Percentiles rank a stretch among this genome's conserved stretches.
These are phyloP conservation scores for Rhopalosiphum padi DNA, from an alignment of 1,140 invertebrate species.

Conservation along the genomic window DNA sequence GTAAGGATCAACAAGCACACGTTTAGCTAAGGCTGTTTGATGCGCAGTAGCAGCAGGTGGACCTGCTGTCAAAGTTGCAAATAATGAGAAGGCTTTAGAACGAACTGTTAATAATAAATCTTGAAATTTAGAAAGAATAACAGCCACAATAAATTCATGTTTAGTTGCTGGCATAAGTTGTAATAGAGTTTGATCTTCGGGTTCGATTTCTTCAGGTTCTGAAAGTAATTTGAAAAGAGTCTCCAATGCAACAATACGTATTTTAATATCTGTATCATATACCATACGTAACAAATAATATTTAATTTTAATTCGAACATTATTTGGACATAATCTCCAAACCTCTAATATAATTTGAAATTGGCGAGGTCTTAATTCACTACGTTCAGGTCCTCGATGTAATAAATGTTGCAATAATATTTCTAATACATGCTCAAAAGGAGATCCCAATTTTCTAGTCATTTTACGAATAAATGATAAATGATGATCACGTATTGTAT, in stretches of 20 bases:
- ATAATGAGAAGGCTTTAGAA: conserved; percentile 46
- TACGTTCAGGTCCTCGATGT: conserved; percentile 50
- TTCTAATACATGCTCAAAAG: conserved; percentile 44
- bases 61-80: conserved; percentile 30
- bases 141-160: conserved; percentile 40
- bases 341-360: conserved; percentile 54
- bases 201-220: conserved; percentile 49
- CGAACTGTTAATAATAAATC: conserved; percentile 50
- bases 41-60: conserved; percentile 40
- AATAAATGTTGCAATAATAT: conserved; percentile 46
- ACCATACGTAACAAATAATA: conserved; percentile 45
- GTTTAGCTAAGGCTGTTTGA: conserved; percentile 43
- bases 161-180: conserved; percentile 45
- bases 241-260: conserved; percentile 42
- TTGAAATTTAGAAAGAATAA: conserved; percentile 52
- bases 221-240: conserved; percentile 42
- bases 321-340: conserved; percentile 47
- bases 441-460: conserved; percentile 22
- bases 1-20: conserved; percentile 49
- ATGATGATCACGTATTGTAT: conserved; percentile 47
- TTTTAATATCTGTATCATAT: conserved; percentile 48
- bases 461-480: conserved; percentile 48
- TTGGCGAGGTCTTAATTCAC: conserved; percentile 49
- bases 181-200: conserved; percentile 10
- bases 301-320: conserved; percentile 51